phyloP scores from a whole-genome alignment of 1,140 invertebrate genomes.

The Trachelipus rathkii region DNA sequence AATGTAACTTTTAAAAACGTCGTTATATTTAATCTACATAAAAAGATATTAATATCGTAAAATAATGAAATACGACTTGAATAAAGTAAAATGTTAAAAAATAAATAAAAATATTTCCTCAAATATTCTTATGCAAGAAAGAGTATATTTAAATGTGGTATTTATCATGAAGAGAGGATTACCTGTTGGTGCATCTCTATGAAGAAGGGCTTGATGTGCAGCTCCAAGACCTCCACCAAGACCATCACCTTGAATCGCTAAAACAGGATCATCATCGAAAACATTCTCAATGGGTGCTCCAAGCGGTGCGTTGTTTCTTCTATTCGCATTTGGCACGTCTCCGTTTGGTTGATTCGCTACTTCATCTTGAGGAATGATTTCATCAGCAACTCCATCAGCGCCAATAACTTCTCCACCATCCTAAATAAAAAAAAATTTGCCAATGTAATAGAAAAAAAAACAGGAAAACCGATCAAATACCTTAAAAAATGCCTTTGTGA shows the following conservation, averaged over 20 bases:
- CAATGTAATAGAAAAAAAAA: no score
- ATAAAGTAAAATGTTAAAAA: no score
- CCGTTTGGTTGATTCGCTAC: neutral
- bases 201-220: conserved; percentile 74
- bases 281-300: neutral
- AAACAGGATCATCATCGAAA: neutral
- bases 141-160: no score
- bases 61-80: no score
- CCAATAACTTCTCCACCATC: neutral
- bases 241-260: neutral
- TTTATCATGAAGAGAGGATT: neutral
- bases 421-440: conserved; percentile 8
- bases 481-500: no score
- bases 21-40: no score
- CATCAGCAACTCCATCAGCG: conserved; percentile 9
- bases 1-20: no score
- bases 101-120: neutral
- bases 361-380: neutral
- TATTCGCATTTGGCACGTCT: neutral
- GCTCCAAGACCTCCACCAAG: conserved; percentile 63
- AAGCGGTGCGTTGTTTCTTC: neutral
- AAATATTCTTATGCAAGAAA: conserved; percentile 49
- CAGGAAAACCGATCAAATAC: no score
- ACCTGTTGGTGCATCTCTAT: conserved; percentile 65
- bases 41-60: no score